Conservation (phyloP, 2,797 vertebrate genomes). For the Coendou prehensilis region DNA sequence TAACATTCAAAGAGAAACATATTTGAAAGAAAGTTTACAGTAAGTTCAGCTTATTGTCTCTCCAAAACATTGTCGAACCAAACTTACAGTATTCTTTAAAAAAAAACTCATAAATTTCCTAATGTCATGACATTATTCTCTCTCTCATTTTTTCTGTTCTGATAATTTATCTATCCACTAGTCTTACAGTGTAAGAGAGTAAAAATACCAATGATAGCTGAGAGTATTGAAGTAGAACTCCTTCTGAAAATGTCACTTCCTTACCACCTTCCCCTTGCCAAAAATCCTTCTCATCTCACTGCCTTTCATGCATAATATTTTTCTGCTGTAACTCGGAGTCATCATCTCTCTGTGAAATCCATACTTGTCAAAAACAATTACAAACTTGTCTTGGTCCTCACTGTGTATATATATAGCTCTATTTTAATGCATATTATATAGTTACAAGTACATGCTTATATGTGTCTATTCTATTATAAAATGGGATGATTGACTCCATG, state of each 20-base stretch:
- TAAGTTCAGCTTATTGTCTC: background rate
- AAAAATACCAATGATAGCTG: background rate
- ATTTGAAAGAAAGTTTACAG: constrained; percentile 7
- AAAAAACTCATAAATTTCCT: background rate
- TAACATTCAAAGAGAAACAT: background rate
- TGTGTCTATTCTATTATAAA: constrained; percentile 16
- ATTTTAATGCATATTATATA: background rate
- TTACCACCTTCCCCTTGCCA: background rate
- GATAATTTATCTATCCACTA: background rate
- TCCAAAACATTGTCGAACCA: background rate
- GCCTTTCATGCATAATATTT: background rate
- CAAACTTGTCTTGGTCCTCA: background rate
- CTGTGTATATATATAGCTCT: background rate
- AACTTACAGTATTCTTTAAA: background rate
- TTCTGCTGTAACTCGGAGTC: background rate
- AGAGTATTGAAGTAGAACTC: background rate
- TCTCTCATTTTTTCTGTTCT: background rate
- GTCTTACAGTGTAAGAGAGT: background rate
- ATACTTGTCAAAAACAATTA: background rate
- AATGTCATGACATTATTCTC: background rate
- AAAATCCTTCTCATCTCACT: background rate
- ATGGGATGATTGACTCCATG: background rate
- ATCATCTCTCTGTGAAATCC: background rate
- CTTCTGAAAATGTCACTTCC: background rate
- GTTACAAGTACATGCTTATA: background rate